Base-by-base conservation (phyloP, 2,888 invertebrate genomes). In the Rugalucina vietnamica region DNA sequence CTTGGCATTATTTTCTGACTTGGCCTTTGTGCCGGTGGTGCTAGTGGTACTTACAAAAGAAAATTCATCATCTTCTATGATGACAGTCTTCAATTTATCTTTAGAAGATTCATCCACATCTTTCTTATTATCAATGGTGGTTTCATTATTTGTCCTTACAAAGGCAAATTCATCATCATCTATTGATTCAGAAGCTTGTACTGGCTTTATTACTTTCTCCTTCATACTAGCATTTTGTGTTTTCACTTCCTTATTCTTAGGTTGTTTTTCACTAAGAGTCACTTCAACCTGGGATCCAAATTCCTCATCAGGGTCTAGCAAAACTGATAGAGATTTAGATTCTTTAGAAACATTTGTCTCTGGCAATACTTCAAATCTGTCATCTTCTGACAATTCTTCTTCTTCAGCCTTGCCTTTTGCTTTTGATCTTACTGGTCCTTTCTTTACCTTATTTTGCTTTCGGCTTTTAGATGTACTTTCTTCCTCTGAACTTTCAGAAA, bases 151-250 rank as follows among this genome's bases (percentile, higher is more conserved):
- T 78, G 57, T 8, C 57, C 10, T 71, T 10, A 84, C 18, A 50
- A 74, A 75, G 50, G 43, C 57, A 79, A 84, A 84, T 76, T 84
- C 84, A 76, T 84, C 79, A 27, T 81, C 81, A 70, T n/a, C 57
- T 70, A 81, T 75, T 69, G 81, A 54, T n/a, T n/a, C n/a, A n/a
- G n/a, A n/a, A n/a, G n/a, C n/a, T n/a, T n/a, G n/a, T n/a, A n/a
- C n/a, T n/a, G n/a, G n/a, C n/a, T n/a, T n/a, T n/a, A n/a, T n/a
- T n/a, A n/a, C n/a, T n/a, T n/a, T n/a, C n/a, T n/a, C n/a, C n/a
- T n/a, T n/a, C n/a, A n/a, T n/a, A n/a, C n/a, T n/a, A n/a, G n/a
- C n/a, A n/a, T n/a, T n/a, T n/a, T n/a, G n/a, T n/a, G n/a, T n/a
- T n/a, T n/a, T n/a, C n/a, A n/a, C n/a, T n/a, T n/a, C n/a, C n/a